phyloP scores from a whole-genome alignment of 2,888 invertebrate species.

The Ichneumoninae sp. region DNA sequence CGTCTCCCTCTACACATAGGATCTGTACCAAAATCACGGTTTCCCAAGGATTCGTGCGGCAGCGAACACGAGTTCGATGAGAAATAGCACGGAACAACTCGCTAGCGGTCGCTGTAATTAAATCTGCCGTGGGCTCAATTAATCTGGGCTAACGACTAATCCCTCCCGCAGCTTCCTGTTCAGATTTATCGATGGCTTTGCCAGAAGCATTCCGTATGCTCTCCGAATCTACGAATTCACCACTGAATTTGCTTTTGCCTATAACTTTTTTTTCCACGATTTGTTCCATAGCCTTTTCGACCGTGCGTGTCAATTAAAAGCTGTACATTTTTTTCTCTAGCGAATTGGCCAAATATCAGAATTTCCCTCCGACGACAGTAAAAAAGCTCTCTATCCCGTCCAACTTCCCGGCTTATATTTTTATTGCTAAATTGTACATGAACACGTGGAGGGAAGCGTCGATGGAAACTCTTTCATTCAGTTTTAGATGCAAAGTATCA shows the following conservation, averaged over 20 bases:
- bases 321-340: not conserved
- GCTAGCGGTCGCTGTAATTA: conserved; percentile 49
- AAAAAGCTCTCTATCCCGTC: not conserved
- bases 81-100: conserved; percentile 24
- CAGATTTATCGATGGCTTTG: conserved; percentile 46
- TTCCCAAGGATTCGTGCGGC: conserved; percentile 10
- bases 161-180: conserved; percentile 8
- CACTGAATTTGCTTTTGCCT: not conserved
- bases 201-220: conserved; percentile 14
- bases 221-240: conserved; percentile 5
- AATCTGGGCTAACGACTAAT: conserved; percentile 60
- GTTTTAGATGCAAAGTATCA: conserved; percentile 11
- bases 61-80: conserved; percentile 12
- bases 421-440: conserved; percentile 15
- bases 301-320: not conserved
- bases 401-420: conserved; percentile 24
- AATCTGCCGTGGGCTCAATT: conserved; percentile 61
- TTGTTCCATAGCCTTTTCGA: not conserved
- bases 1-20: not conserved
- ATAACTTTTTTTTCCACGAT: not conserved
- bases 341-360: not conserved
- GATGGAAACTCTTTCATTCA: conserved; percentile 16
- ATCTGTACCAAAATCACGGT: conserved; percentile 4
- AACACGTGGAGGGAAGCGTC: not conserved
- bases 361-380: not conserved